Percentiles rank a stretch among this genome's conserved stretches.
These are phyloP conservation scores for Drosophila diplacantha DNA, from an alignment of 2,888 invertebrate species.

Conservation along the genomic window DNA sequence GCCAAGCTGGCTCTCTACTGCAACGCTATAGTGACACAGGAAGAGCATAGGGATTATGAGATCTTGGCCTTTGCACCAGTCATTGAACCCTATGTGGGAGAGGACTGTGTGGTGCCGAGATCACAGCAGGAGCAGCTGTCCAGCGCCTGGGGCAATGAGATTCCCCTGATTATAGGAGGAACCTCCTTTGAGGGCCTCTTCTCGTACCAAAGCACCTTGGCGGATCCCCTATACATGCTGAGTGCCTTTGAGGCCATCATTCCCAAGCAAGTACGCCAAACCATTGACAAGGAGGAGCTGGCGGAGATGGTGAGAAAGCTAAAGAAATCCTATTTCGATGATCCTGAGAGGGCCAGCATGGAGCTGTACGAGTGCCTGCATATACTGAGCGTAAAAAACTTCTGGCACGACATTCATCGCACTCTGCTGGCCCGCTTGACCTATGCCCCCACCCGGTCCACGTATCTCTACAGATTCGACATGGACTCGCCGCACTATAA, in stretches of 20 bases:
- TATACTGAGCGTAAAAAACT: conserved; percentile 59
- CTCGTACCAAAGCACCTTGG: conserved; percentile 57
- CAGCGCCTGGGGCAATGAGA: conserved; percentile 72
- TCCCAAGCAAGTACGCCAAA: conserved; percentile 64
- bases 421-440: conserved; percentile 64
- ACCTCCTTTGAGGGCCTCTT: conserved; percentile 75
- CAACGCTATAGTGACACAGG: conserved; percentile 62
- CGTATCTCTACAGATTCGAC: conserved; percentile 76
- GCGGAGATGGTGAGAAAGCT: conserved; percentile 50
- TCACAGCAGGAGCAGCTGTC: conserved; percentile 68
- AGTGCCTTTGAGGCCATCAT: conserved; percentile 73
- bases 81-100: conserved; percentile 71
- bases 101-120: conserved; percentile 70
- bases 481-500: conserved; percentile 75
- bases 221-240: conserved; percentile 67
- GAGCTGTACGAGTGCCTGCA: conserved; percentile 59
- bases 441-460: conserved; percentile 61
- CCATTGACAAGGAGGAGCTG: conserved; percentile 50
- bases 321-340: conserved; percentile 62
- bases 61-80: conserved; percentile 73
- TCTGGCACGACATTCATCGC: conserved; percentile 77
- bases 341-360: conserved; percentile 45
- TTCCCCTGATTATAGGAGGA: conserved; percentile 75
- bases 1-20: conserved; percentile 53
- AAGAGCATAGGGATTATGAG: conserved; percentile 65